These are phyloP conservation scores for Oxyura jamaicensis DNA, from an alignment of 2,113 vertebrate species.

Conservation along the genomic window DNA sequence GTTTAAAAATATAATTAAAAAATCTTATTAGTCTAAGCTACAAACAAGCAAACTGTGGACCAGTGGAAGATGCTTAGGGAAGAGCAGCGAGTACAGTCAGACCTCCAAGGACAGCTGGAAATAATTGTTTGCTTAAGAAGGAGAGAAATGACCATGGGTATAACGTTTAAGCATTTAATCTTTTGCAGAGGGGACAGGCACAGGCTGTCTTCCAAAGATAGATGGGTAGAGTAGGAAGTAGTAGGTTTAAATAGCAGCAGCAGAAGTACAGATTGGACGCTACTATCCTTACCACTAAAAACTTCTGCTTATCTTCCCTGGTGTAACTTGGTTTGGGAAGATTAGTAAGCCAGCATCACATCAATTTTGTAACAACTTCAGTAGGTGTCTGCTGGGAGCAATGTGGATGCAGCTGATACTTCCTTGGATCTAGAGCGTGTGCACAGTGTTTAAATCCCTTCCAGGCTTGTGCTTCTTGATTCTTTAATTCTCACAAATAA, in stretches of 20 bases:
- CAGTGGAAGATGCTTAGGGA: background rate
- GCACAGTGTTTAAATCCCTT: background rate
- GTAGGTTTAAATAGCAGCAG: background rate
- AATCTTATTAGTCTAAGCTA: background rate
- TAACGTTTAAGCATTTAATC: background rate
- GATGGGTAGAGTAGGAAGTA: background rate
- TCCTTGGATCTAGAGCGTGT: background rate
- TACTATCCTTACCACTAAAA: background rate
- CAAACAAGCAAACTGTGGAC: background rate
- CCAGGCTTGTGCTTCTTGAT: background rate
- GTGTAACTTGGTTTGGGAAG: background rate
- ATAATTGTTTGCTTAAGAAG: background rate
- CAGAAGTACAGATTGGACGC: background rate
- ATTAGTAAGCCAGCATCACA: background rate
- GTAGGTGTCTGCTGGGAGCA: background rate
- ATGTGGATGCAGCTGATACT: background rate
- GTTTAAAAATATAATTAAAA: too few species aligned
- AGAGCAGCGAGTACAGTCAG: background rate
- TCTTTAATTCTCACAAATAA: background rate
- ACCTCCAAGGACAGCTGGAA: background rate
- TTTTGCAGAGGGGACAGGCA: background rate
- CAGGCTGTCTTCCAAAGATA: background rate
- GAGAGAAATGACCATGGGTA: background rate
- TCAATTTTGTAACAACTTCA: background rate
- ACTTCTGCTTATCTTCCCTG: background rate